phyloP scores from a whole-genome alignment of 2,113 vertebrate species.

The Nannospalax galili region DNA sequence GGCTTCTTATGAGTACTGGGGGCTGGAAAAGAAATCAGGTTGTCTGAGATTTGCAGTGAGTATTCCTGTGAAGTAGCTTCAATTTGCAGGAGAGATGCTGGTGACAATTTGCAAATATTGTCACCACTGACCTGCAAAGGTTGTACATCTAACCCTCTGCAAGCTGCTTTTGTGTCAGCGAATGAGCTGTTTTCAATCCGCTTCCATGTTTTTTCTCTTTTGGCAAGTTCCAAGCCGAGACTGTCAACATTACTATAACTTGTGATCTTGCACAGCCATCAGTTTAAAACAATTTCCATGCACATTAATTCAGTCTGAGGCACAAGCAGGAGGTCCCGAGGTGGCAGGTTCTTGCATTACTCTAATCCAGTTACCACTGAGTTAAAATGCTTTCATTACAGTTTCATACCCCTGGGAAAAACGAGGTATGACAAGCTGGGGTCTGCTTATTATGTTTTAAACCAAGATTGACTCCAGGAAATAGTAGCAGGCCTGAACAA shows the following conservation, averaged over 20 bases:
- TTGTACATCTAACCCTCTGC: slow-evolving; percentile 65
- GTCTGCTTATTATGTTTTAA: slow-evolving; percentile 80
- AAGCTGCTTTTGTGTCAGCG: slow-evolving; percentile 70
- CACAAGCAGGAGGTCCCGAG: slow-evolving; percentile 66
- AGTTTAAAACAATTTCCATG: slow-evolving; percentile 85
- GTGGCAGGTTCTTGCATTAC: slow-evolving; percentile 70
- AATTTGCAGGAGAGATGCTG: slow-evolving; percentile 67
- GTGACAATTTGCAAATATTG: slow-evolving; percentile 73
- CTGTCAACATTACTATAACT: slow-evolving; percentile 77
- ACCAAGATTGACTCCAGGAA: slow-evolving; percentile 66
- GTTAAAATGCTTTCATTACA: slow-evolving; percentile 79
- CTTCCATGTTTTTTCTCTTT: slow-evolving; percentile 45
- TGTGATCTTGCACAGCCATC: slow-evolving; percentile 82
- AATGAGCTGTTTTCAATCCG: slow-evolving; percentile 73
- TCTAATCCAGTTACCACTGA: slow-evolving; percentile 79
- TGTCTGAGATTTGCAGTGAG: slow-evolving; percentile 67
- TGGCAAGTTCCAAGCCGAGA: slow-evolving; percentile 77
- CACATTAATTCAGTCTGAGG: slow-evolving; percentile 78
- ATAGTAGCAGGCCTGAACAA: slow-evolving; percentile 8
- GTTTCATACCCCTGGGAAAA: slow-evolving; percentile 79
- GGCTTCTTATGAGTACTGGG: slow-evolving; percentile 81
- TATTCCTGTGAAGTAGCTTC: slow-evolving; percentile 73
- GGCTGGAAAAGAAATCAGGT: slow-evolving; percentile 82
- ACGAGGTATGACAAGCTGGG: slow-evolving; percentile 80
- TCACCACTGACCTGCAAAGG: slow-evolving; percentile 73